Conservation (phyloP, 1,140 invertebrate genomes). For the Melanaphis sacchari region DNA sequence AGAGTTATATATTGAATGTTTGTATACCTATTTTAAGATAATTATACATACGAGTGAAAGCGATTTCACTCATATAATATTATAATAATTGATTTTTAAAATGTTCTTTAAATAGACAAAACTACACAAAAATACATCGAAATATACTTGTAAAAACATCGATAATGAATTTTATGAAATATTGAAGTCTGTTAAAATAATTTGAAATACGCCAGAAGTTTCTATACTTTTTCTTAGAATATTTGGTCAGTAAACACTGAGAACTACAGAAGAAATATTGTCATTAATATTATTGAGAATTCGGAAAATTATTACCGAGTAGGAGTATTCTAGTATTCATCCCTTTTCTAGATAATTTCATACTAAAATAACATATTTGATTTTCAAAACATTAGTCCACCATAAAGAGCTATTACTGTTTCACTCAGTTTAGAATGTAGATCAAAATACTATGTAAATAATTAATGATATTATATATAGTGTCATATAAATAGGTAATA, state of each 20-base stretch:
- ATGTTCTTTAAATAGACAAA: not conserved
- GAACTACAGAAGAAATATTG: not conserved
- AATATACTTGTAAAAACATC: not conserved
- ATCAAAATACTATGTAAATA: too few relatives aligned
- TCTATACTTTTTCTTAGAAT: not conserved
- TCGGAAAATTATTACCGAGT: not conserved
- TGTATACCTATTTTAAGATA: too few relatives aligned
- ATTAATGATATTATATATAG: too few relatives aligned
- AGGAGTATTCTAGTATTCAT: not conserved
- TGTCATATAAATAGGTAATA: too few relatives aligned
- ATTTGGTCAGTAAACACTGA: not conserved
- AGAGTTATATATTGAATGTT: too few relatives aligned
- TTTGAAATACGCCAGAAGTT: not conserved
- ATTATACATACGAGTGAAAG: too few relatives aligned
- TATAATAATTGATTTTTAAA: not conserved
- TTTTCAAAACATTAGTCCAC: not conserved
- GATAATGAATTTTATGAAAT: not conserved
- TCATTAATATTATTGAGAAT: not conserved
- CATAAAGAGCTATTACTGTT: not conserved
- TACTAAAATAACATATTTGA: not conserved
- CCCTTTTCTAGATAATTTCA: not conserved
- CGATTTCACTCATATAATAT: not conserved
- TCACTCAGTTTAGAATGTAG: too few relatives aligned
- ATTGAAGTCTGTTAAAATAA: not conserved
- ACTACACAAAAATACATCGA: not conserved